Evolutionary conservation across 1,140 invertebrate genomes (phyloP).

Genomic region (Drosophila oshimai): DNA sequence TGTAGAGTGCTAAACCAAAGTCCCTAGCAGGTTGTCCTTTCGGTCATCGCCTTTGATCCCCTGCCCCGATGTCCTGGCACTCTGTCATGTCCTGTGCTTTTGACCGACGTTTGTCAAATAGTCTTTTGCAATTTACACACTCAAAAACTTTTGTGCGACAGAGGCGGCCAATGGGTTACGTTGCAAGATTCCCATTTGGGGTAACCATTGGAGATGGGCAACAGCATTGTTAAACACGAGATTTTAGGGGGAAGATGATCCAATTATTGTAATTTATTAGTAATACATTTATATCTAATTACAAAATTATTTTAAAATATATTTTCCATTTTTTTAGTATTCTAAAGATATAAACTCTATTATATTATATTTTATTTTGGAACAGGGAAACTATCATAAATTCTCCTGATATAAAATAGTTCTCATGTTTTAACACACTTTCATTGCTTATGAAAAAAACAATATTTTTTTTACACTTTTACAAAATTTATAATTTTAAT

Average conservation of each 20-base stretch:
- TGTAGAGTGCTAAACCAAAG: slow-evolving; percentile 71
- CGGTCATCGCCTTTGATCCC: slow-evolving; percentile 50
- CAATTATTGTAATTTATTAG: too few species aligned
- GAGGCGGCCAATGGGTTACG: slow-evolving; percentile 20
- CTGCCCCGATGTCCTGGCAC: slow-evolving; percentile 3
- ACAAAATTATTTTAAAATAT: too few species aligned
- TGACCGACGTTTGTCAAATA: slow-evolving; percentile 81
- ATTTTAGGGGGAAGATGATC: too few species aligned
- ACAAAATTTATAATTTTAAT: background rate
- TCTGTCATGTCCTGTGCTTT: slow-evolving; percentile 58
- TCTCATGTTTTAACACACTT: too few species aligned
- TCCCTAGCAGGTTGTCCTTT: slow-evolving; percentile 67
- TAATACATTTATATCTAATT: too few species aligned
- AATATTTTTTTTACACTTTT: background rate
- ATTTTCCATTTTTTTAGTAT: too few species aligned
- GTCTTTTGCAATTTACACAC: slow-evolving; percentile 79
- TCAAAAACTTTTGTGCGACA: slow-evolving; percentile 50
- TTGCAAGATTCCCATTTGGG: slow-evolving; percentile 1
- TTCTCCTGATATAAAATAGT: too few species aligned
- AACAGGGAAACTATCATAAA: too few species aligned
- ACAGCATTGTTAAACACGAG: too few species aligned
- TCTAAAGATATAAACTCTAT: too few species aligned
- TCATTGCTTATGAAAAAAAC: too few species aligned
- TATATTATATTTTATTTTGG: too few species aligned
- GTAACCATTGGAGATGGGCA: slow-evolving; percentile 15